Evolutionary conservation across 2,113 vertebrate species (phyloP), one percentile per base, ranked within the genome.

Genomic region (Bucco capensis): DNA sequence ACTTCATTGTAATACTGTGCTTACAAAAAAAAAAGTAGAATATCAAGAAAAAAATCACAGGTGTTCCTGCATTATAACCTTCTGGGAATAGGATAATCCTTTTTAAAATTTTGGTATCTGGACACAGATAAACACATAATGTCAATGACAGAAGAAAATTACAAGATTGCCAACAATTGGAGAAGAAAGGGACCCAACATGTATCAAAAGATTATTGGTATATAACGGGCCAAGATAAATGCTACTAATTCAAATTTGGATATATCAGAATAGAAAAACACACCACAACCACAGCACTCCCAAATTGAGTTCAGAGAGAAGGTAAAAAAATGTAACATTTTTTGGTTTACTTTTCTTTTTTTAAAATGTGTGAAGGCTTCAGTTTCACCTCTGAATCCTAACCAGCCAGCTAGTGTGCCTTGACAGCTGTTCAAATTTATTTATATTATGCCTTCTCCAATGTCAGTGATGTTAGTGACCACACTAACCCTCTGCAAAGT

Each of bases 341-440:
- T n/a, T 66, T 35, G 15, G 16, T 77, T 79, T 74, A 64, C 28
- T 78, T 61, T 22, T 33, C 51, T 90, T 88, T 90, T 88, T 69
- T 79, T 60, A 57, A n/a, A 64, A 86, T 35, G 31, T 31, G 19
- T 19, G 38, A 71, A 85, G 69, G 46, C 50, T 88, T 89, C 81
- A 57, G 56, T 87, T 95, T 91, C 89, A 96, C 60, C 90, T 75
- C 25, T 90, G 65, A 91, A 90, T 94, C 47, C 38, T 60, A 70
- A 76, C 81, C 90, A 96, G 86, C 95, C 95, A 93, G 94, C 92
- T 37, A 61, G 92, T 67, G 83, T 83, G 91, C 66, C 77, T 76
- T 66, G 71, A 94, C 98, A 98, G 97, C 98, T 98, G 98, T 97
- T 97, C 93, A 94, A 74, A 92, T 95, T 97, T 96, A 96, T 98